Conservation (phyloP, 2,113 vertebrate species). For the Psephotus haematonotus region DNA sequence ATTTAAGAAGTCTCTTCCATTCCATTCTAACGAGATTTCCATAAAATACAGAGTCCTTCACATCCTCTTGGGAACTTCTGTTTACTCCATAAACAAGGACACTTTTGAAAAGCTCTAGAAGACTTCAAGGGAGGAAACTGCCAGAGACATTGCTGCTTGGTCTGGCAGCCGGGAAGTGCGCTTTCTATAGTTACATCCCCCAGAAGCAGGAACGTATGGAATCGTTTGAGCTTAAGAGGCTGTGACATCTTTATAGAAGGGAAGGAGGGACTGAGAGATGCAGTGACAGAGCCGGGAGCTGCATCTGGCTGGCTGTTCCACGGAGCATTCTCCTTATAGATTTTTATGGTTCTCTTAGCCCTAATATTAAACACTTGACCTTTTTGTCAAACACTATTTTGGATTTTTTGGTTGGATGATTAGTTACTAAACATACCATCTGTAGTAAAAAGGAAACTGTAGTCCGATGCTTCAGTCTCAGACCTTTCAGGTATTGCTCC, state of each 20-base stretch:
- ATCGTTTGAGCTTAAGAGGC: slow-evolving; percentile 40
- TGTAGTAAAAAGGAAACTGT: slow-evolving; percentile 74
- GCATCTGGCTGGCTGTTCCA: slow-evolving; percentile 62
- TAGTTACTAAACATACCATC: slow-evolving; percentile 76
- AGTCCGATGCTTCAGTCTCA: slow-evolving; percentile 42
- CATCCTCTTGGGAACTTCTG: background rate
- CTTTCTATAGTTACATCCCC: background rate
- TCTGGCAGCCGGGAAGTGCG: background rate
- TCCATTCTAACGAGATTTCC: slow-evolving; percentile 31
- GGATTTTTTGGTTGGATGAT: slow-evolving; percentile 72
- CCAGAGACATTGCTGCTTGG: background rate
- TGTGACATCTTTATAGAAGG: slow-evolving; percentile 59
- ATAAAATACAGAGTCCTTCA: background rate
- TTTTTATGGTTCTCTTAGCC: slow-evolving; percentile 63
- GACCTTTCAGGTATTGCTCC: slow-evolving; percentile 61
- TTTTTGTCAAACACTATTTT: slow-evolving; percentile 75
- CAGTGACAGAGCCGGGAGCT: background rate
- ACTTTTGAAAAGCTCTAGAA: background rate
- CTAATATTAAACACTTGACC: slow-evolving; percentile 75
- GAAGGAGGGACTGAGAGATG: slow-evolving; percentile 24
- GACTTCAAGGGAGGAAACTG: background rate
- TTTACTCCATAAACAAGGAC: background rate
- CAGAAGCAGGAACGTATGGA: slow-evolving; percentile 37
- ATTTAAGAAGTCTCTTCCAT: slow-evolving; percentile 10
- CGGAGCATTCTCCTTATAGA: slow-evolving; percentile 50